These are phyloP conservation scores for Atlantisia rogersi DNA, from an alignment of 2,113 vertebrate genomes.

Conservation along the genomic window DNA sequence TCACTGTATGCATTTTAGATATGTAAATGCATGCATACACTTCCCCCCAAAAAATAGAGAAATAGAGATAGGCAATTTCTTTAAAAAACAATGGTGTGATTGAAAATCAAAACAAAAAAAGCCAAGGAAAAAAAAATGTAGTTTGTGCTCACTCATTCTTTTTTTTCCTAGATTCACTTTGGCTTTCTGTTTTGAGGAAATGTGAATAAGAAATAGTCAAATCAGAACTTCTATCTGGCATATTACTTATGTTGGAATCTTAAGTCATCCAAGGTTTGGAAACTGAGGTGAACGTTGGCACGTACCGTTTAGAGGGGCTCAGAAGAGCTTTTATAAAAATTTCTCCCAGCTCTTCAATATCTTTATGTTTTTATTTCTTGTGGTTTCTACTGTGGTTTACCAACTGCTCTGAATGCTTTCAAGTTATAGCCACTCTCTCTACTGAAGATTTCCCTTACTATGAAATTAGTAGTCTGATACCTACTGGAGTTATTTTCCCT, in stretches of 20 bases:
- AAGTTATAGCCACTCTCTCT: background rate
- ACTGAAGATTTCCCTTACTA: background rate
- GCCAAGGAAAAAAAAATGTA: background rate
- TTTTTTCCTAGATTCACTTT: background rate
- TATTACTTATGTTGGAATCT: background rate
- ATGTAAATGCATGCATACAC: rapidly evolving
- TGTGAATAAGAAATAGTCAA: background rate
- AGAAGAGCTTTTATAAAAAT: background rate
- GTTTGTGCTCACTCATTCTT: too few relatives aligned
- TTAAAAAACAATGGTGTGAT: background rate
- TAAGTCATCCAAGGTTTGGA: background rate
- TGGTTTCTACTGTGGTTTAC: background rate
- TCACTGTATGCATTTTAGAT: background rate
- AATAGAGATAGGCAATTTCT: background rate
- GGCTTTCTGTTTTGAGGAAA: background rate
- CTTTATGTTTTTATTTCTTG: background rate
- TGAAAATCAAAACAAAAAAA: background rate
- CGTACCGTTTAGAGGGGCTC: background rate
- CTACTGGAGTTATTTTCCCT: background rate
- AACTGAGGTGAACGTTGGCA: background rate
- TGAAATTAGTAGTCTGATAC: background rate
- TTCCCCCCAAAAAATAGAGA: background rate
- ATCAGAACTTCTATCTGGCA: background rate
- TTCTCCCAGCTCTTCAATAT: background rate
- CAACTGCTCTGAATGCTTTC: background rate